Conservation (phyloP, 2,797 vertebrate genomes). For the Pygocentrus nattereri region DNA sequence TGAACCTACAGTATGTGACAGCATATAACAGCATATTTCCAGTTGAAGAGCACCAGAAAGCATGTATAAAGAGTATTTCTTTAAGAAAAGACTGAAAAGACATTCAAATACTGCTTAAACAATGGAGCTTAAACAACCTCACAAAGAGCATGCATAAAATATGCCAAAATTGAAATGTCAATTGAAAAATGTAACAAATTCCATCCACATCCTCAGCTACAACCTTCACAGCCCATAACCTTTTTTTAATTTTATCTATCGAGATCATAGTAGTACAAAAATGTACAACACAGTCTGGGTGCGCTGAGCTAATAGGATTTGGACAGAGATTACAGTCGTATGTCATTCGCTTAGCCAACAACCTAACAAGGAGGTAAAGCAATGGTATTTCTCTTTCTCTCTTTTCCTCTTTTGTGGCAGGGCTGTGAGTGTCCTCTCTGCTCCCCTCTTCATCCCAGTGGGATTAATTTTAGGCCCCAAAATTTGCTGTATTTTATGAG, state of each 20-base stretch:
- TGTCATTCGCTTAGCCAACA: slow-evolving; percentile 31
- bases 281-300: not conserved
- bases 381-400: slow-evolving; percentile 17
- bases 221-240: not conserved
- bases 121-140: too few relatives aligned
- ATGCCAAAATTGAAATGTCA: too few relatives aligned
- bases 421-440: slow-evolving; percentile 29
- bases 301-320: slow-evolving; percentile 35
- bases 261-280: not conserved
- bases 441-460: not conserved
- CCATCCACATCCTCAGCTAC: not conserved
- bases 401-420: not conserved
- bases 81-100: too few relatives aligned
- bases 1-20: too few relatives aligned
- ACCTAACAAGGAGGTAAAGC: slow-evolving; percentile 34
- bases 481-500: slow-evolving; percentile 31
- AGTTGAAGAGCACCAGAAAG: too few relatives aligned
- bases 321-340: slow-evolving; percentile 43
- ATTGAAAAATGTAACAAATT: too few relatives aligned
- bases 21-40: too few relatives aligned
- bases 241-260: not conserved
- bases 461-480: slow-evolving; percentile 8
- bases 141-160: too few relatives aligned
- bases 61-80: too few relatives aligned
- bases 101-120: too few relatives aligned